Evolutionary conservation across 1,140 invertebrate genomes (phyloP).

Genomic region (Cephus cinctus): DNA sequence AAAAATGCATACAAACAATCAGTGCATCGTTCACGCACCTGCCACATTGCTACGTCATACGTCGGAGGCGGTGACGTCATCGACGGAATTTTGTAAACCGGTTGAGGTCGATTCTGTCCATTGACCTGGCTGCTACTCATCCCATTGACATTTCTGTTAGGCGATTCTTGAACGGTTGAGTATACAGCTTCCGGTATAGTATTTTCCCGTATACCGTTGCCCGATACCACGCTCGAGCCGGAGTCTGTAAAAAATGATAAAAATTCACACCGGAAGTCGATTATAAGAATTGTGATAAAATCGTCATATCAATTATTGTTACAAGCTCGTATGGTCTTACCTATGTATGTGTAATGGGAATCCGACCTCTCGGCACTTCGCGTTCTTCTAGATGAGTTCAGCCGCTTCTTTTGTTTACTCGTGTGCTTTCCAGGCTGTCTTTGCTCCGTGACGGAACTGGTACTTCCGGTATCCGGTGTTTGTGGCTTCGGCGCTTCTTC

Average conservation of each 20-base stretch:
- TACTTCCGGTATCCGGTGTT: slow-evolving; percentile 33
- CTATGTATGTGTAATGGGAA: slow-evolving; percentile 52
- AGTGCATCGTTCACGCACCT: too few species aligned
- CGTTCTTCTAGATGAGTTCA: slow-evolving; percentile 42
- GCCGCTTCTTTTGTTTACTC: slow-evolving; percentile 39
- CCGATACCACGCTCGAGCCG: slow-evolving; percentile 39
- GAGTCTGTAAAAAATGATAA: slow-evolving; percentile 33
- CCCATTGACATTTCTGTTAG: slow-evolving; percentile 9
- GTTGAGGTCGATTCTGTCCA: slow-evolving; percentile 33
- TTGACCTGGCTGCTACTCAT: slow-evolving; percentile 29
- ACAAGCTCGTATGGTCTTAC: slow-evolving; percentile 22
- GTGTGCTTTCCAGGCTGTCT: slow-evolving; percentile 25
- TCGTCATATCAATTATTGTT: neutral
- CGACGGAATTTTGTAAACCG: slow-evolving; percentile 45
- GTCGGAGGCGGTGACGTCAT: slow-evolving; percentile 54
- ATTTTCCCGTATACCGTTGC: slow-evolving; percentile 36
- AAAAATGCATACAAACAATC: too few species aligned
- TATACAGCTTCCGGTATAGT: slow-evolving; percentile 43
- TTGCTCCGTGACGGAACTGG: slow-evolving; percentile 38
- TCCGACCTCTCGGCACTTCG: slow-evolving; percentile 48
- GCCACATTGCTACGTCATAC: slow-evolving; percentile 50
- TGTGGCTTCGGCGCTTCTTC: slow-evolving; percentile 19
- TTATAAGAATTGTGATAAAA: neutral
- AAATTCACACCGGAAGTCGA: neutral
- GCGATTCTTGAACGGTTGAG: slow-evolving; percentile 38